Percentiles rank a stretch among this genome's conserved stretches.
Evolutionary conservation across 2,797 vertebrate genomes (phyloP).

Genomic region (Macroramphosus scolopax): DNA sequence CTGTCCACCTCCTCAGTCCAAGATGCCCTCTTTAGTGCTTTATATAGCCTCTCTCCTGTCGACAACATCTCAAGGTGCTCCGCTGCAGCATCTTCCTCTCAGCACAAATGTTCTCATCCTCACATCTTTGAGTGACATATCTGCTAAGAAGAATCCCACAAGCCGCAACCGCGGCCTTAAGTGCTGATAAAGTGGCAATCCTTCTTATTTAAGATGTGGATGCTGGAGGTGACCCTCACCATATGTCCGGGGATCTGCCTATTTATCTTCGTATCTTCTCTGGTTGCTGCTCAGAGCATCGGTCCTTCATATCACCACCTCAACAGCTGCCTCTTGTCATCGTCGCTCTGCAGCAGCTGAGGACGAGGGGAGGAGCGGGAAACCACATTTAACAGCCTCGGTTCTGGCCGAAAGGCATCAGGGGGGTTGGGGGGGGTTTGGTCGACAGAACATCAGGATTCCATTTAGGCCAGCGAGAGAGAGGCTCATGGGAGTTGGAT

Average conservation of each 20-base stretch:
- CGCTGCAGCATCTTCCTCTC: constrained; percentile 6
- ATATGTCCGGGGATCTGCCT: constrained; percentile 25
- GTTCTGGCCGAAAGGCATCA: constrained; percentile 43
- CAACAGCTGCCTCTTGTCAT: constrained; percentile 73
- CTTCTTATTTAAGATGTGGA: constrained; percentile 20
- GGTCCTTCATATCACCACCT: constrained; percentile 44
- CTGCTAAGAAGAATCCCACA: constrained; percentile 26
- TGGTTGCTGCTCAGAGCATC: constrained; percentile 45
- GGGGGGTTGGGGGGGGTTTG: constrained; percentile 5
- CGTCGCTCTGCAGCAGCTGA: constrained; percentile 63
- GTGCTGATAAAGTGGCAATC: constrained; percentile 30
- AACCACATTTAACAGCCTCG: constrained; percentile 51
- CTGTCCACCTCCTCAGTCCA: constrained; percentile 19
- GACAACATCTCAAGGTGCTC: constrained; percentile 23
- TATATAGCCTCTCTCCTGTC: constrained; percentile 5
- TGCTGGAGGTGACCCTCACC: constrained; percentile 26
- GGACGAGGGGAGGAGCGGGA: constrained; percentile 44
- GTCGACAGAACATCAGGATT: constrained; percentile 70
- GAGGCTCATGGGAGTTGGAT: constrained; percentile 41
- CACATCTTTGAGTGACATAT: constrained; percentile 26
- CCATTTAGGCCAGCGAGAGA: constrained; percentile 48
- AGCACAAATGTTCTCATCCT: constrained; percentile 31
- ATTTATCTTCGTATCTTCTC: constrained; percentile 35
- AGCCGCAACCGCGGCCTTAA: constrained; percentile 22
- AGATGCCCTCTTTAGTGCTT: constrained; percentile 15